Evolutionary conservation across 2,888 invertebrate genomes (phyloP), one percentile per base, ranked within the genome.

Genomic region (Callyntrura guangdongensis): DNA sequence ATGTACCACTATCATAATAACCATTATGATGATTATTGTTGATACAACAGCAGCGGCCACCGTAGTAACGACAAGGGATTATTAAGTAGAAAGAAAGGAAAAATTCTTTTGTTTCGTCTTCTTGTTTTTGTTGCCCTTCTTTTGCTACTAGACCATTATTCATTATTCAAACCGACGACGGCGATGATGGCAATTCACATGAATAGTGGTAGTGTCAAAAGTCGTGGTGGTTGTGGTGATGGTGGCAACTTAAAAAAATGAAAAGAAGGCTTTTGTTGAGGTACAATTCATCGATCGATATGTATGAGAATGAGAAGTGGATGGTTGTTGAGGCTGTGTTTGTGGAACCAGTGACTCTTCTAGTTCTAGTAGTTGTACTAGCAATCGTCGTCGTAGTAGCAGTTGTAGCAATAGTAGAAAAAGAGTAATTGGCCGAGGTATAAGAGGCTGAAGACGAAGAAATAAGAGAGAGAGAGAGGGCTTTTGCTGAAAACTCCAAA

Each of bases 291-390:
- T 91, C 79, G 91, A 87, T 91, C 91, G 91, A 91, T 90, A 90
- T 87, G 87, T 91, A 77, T 91, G 87, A 83, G 91, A 90, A 77
- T 91, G 87, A 83, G 91, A 90, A 91, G 90, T 87, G 83, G 90
- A 74, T 83, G 83, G 87, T 86, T 79, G 90, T 86, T 90, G 90
- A 86, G 67, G 86, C 82, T 81, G 72, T 79, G 53, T 86, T 90
- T 86, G 86, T 84, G 61, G 67, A 36, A 27, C 56, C 86, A 61
- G 89, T 89, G 84, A 83, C 83, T 84, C 77, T 83, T 84, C 56
- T 87, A 83, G 84, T 83, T 84, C 59, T 49, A 14, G 22, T 45
- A 47, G 47, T 49, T 17, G 64, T 82, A 84, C 67, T 69, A 74
- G 72, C n/a, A 67, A 49, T 47, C 56, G 45, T 64, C 59, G 79